Conservation (phyloP, 2,797 vertebrate genomes). For the Pyrrhura leucotis region DNA sequence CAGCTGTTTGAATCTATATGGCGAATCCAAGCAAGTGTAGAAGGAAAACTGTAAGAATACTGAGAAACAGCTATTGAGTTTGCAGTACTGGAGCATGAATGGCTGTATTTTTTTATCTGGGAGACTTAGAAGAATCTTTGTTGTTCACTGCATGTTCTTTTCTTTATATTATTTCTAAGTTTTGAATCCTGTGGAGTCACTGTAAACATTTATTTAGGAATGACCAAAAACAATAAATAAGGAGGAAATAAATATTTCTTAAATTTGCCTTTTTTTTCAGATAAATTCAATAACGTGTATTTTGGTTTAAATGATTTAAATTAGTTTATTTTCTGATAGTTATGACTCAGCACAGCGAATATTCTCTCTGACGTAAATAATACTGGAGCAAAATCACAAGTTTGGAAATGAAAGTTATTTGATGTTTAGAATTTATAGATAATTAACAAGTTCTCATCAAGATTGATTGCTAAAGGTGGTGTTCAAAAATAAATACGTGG, state of each 20-base stretch:
- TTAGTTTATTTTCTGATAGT: background rate
- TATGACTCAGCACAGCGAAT: background rate
- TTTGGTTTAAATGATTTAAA: background rate
- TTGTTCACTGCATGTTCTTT: background rate
- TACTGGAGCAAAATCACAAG: background rate
- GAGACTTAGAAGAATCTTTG: background rate
- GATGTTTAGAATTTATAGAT: background rate
- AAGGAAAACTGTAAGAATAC: background rate
- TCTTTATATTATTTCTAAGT: background rate
- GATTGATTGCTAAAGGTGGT: background rate
- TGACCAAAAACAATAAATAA: background rate
- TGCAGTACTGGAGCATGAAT: background rate
- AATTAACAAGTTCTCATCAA: background rate
- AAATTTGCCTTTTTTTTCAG: background rate
- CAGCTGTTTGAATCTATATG: slow-evolving; percentile 20
- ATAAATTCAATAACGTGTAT: background rate
- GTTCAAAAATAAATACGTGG: background rate
- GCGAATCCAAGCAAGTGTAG: background rate
- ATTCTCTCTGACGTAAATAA: background rate
- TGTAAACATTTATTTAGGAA: background rate
- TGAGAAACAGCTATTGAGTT: background rate
- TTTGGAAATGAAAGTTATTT: background rate
- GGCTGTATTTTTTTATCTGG: background rate
- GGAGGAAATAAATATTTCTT: background rate
- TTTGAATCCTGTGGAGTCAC: background rate